Conservation (phyloP, 1,140 invertebrate genomes). For the Phocides pigmalion region DNA sequence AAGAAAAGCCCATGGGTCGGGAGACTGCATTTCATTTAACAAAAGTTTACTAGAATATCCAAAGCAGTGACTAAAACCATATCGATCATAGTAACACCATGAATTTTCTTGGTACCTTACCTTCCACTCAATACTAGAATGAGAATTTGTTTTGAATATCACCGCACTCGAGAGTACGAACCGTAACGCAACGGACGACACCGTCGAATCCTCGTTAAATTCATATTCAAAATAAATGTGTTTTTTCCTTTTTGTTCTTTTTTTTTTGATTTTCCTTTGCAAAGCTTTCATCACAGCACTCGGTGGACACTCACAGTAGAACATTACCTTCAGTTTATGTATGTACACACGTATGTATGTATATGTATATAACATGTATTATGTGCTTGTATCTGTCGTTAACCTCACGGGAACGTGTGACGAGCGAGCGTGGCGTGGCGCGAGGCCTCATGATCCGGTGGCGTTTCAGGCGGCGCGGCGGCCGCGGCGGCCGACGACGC, state of each 20-base stretch:
- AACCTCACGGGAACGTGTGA: constrained; percentile 60
- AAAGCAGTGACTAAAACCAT: constrained; percentile 65
- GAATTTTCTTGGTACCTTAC: constrained; percentile 45
- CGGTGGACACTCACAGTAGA: constrained; percentile 78
- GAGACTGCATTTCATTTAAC: constrained; percentile 77
- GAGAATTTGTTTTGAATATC: constrained; percentile 29
- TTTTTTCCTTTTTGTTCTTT: constrained; percentile 69
- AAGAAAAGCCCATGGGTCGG: constrained; percentile 77
- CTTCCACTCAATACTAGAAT: constrained; percentile 33
- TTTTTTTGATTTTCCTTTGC: constrained; percentile 73
- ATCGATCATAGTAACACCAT: constrained; percentile 47
- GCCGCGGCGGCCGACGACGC: constrained; percentile 87
- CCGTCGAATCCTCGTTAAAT: constrained; percentile 19
- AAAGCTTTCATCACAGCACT: constrained; percentile 81
- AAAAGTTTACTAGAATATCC: constrained; percentile 61
- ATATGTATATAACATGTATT: constrained; percentile 57
- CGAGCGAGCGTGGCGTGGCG: constrained; percentile 25
- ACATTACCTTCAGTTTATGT: constrained; percentile 50
- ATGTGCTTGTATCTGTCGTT: constrained; percentile 61
- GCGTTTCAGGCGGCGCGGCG: constrained; percentile 44
- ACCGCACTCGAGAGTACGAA: constrained; percentile 30
- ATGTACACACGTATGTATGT: constrained; percentile 51
- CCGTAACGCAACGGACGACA: constrained; percentile 23
- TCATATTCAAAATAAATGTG: constrained; percentile 72
- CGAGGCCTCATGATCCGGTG: constrained; percentile 33